A percentile compares a stretch with the other conserved stretches of the same genome.
Evolutionary conservation across 2,113 vertebrate species (phyloP).

Genomic region (Colossoma macropomum): DNA sequence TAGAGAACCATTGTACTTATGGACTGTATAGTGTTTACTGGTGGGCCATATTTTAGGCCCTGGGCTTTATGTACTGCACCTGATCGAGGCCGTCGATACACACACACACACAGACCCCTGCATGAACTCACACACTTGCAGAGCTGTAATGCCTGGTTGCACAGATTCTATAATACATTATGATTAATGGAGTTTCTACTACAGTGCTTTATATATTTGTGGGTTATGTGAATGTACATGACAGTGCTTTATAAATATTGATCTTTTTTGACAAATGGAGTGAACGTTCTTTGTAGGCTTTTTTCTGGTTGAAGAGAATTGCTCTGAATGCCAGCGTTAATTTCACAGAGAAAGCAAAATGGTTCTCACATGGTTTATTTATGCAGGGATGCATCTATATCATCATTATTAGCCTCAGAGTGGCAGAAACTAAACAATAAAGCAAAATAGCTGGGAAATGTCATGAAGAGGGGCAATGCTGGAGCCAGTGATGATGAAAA

Average conservation of each 20-base stretch:
- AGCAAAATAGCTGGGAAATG: neutral
- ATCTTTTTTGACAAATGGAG: constrained; percentile 16
- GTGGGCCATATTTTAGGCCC: neutral
- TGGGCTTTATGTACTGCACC: neutral
- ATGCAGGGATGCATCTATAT: neutral
- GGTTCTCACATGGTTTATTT: neutral
- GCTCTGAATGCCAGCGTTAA: neutral
- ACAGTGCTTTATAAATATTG: constrained; percentile 41
- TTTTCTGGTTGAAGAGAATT: neutral
- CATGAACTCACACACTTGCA: neutral
- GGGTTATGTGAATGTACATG: constrained; percentile 37
- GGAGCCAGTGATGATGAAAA: too few species aligned
- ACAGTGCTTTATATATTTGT: constrained; percentile 27
- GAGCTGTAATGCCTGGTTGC: neutral
- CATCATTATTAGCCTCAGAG: neutral
- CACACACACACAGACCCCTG: constrained; percentile 9
- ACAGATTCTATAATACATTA: neutral
- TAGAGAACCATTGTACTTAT: neutral
- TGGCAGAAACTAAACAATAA: neutral
- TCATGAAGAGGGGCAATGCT: neutral
- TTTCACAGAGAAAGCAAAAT: too few species aligned
- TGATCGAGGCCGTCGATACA: neutral
- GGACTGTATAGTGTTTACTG: constrained; percentile 4
- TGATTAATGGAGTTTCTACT: constrained; percentile 6
- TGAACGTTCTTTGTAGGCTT: neutral